Conservation (phyloP, 1,140 invertebrate genomes). For the Lasaia peninsularis region DNA sequence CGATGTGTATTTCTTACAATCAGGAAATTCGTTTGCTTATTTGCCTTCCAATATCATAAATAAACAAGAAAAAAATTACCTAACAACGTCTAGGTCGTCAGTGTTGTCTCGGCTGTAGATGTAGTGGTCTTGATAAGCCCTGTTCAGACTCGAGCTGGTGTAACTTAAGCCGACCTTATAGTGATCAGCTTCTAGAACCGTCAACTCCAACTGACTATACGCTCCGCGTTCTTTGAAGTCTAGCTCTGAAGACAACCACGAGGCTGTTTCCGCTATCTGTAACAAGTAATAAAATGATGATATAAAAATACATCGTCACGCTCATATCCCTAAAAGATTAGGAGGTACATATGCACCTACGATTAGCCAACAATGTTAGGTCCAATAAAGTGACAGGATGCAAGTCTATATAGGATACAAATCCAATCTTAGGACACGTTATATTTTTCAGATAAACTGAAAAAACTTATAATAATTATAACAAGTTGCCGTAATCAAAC, state of each 20-base stretch:
- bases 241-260: conserved; percentile 43
- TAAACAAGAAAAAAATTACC: conserved; percentile 35
- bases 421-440: no score
- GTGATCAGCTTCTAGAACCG: conserved; percentile 47
- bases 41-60: no score
- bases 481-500: no score
- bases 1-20: no score
- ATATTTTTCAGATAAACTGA: no score
- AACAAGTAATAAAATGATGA: background rate
- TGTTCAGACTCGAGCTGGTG: conserved; percentile 45
- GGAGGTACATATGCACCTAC: no score
- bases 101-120: conserved; percentile 37
- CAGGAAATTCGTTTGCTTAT: no score
- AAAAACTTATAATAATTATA: no score
- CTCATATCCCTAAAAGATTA: no score
- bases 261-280: conserved; percentile 60
- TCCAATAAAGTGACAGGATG: no score
- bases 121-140: conserved; percentile 50
- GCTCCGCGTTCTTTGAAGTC: conserved; percentile 63
- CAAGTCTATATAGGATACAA: no score
- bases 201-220: conserved; percentile 55
- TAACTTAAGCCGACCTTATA: conserved; percentile 55
- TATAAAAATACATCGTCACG: background rate
- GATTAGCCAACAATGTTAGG: no score
- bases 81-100: conserved; percentile 42